Percentiles rank a stretch among this genome's conserved stretches.
Evolutionary conservation across 2,888 invertebrate species (phyloP).

Genomic region (Sinelater perroti): DNA sequence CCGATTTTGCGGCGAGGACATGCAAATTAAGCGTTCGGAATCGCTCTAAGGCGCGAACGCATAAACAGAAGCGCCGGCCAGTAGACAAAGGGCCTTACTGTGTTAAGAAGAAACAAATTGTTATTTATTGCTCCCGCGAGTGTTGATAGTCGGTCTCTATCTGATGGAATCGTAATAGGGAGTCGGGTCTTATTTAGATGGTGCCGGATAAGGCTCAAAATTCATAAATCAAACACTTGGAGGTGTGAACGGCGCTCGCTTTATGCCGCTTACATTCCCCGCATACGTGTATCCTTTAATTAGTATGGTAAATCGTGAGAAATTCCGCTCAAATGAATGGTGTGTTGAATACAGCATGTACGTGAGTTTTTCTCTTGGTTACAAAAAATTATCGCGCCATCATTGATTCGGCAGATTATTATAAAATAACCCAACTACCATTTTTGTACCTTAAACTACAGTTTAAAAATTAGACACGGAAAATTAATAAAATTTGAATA

Average conservation of each 20-base stretch:
- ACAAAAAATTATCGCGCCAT: too few species aligned
- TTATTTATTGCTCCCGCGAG: slow-evolving; percentile 55
- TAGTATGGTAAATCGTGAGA: too few species aligned
- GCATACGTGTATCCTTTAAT: slow-evolving; percentile 13
- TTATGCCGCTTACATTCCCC: slow-evolving; percentile 7
- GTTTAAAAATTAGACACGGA: too few species aligned
- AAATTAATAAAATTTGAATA: too few species aligned
- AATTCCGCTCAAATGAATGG: too few species aligned
- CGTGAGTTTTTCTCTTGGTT: too few species aligned
- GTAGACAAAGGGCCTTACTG: slow-evolving; percentile 29
- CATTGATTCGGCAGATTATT: too few species aligned
- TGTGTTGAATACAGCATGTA: too few species aligned
- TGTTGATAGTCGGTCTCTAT: slow-evolving; percentile 55
- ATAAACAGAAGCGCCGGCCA: slow-evolving; percentile 26
- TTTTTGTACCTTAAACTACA: too few species aligned
- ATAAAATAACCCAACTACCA: too few species aligned
- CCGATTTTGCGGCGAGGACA: background rate
- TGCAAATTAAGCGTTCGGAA: slow-evolving; percentile 10
- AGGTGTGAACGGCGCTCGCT: slow-evolving; percentile 49
- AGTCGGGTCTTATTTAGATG: slow-evolving; percentile 57
- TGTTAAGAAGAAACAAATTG: slow-evolving; percentile 44
- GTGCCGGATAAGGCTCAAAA: slow-evolving; percentile 52
- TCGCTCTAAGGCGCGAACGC: slow-evolving; percentile 18
- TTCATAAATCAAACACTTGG: slow-evolving; percentile 53
- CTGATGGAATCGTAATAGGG: slow-evolving; percentile 52